Evolutionary conservation across 1,140 invertebrate species (phyloP).

Genomic region (Lasioglossum albipes): DNA sequence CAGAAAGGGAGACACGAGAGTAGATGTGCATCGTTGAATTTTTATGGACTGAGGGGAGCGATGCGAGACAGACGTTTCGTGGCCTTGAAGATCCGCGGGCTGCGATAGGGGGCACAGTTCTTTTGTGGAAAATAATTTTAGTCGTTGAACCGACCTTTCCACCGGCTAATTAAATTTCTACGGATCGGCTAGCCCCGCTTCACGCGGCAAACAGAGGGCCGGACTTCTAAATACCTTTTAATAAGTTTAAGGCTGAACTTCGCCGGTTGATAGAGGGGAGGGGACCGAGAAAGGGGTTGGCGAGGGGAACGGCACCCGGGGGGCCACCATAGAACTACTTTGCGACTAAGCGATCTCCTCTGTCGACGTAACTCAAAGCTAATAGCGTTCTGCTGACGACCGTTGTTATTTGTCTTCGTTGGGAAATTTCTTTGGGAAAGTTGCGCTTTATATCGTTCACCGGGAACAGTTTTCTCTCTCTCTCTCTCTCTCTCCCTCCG

Average conservation of each 20-base stretch:
- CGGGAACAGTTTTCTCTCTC: no score
- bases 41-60: constrained; percentile 52
- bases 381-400: constrained; percentile 7
- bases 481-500: no score
- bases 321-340: neutral
- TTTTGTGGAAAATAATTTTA: constrained; percentile 52
- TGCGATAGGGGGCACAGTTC: constrained; percentile 46
- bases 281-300: neutral
- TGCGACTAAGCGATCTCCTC: neutral
- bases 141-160: constrained; percentile 39
- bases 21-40: constrained; percentile 53
- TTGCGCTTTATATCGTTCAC: neutral
- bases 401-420: constrained; percentile 9
- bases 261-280: neutral
- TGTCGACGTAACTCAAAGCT: constrained; percentile 16
- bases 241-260: constrained; percentile 17
- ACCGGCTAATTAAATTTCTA: constrained; percentile 42
- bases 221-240: constrained; percentile 30
- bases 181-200: constrained; percentile 30
- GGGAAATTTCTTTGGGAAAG: neutral
- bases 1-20: constrained; percentile 28
- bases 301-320: no score
- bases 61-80: constrained; percentile 52
- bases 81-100: constrained; percentile 49
- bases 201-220: neutral